Base-by-base conservation (phyloP, 2,888 invertebrate genomes). In the Lissonota sp. region DNA sequence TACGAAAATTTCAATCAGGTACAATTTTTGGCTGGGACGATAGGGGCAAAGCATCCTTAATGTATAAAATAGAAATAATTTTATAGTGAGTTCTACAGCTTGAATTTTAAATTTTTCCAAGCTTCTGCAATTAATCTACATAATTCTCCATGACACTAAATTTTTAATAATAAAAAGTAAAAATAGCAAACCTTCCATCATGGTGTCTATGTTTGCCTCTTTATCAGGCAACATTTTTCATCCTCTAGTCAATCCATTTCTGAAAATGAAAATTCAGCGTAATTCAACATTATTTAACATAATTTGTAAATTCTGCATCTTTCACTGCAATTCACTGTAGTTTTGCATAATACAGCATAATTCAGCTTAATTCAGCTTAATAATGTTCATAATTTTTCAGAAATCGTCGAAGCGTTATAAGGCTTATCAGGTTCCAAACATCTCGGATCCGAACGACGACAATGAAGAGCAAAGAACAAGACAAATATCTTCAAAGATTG, bases 131-230 rank as follows among this genome's bases (percentile, higher is more conserved):
- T 44, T 44, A 10, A 8, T 44, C 0, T 49, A 53, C n/a, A 46
- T 16, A 53, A 7, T 66, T 16, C 14, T 63, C 10, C 5, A 40
- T n/a, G 8, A 40, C 16, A 16, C 12, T 7, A 51, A 26, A 42
- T 12, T 12, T n/a, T 57, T n/a, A 0, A 8, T 42, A 42, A 8
- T 46, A 4, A 4, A 70, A 72, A 10, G 39, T n/a, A 55, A 7
- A 7, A 37, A 70, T 80, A 80, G 83, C 86, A 82, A 86, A 92
- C 92, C 92, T 90, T 92, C 92, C 40, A 89, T 90, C 87, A 91
- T 91, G 64, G 86, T 87, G 83, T 89, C 87, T 84, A 88, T 85
- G 81, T 88, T 89, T 83, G 87, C 88, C 86, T 90, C 89, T 71
- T 84, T 87, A 86, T 91, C 89, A 84, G 88, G 88, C 86, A 90